Percentiles rank a stretch among this genome's conserved stretches.
phyloP scores from a whole-genome alignment of 2,797 vertebrate species.

The Champsocephalus gunnari region DNA sequence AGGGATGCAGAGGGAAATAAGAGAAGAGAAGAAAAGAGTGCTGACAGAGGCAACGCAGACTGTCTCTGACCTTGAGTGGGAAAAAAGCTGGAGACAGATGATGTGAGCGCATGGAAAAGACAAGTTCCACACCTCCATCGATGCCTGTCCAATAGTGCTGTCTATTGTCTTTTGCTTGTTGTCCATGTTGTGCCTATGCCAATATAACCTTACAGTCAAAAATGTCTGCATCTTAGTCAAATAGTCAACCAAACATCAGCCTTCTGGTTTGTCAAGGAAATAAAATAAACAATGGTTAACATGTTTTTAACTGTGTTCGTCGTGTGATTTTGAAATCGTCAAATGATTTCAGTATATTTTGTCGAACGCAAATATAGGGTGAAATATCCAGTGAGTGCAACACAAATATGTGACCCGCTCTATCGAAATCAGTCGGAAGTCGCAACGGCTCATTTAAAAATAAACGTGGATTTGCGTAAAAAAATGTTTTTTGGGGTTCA shows the following conservation, averaged over 20 bases:
- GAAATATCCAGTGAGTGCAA: too few species aligned
- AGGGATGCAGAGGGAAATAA: constrained; percentile 13
- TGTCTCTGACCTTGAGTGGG: constrained; percentile 30
- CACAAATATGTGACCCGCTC: too few species aligned
- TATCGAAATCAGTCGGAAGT: too few species aligned
- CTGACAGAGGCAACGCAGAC: constrained; percentile 21
- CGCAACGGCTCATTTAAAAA: too few species aligned
- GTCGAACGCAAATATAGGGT: too few species aligned
- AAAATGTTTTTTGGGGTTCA: too few species aligned
- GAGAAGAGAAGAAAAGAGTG: constrained; percentile 24
- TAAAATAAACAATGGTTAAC: neutral
- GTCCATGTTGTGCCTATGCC: neutral
- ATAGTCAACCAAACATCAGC: neutral
- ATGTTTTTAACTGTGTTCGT: neutral
- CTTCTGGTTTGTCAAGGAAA: neutral
- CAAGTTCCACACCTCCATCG: constrained; percentile 20
- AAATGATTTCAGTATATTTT: neutral
- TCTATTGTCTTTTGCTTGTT: neutral
- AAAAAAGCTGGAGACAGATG: constrained; percentile 30
- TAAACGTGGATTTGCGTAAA: too few species aligned
- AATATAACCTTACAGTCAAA: neutral
- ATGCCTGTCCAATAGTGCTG: neutral
- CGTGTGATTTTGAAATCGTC: neutral
- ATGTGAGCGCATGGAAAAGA: constrained; percentile 29
- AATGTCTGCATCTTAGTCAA: neutral